A percentile compares a stretch with the other conserved stretches of the same genome.
Conservation (phyloP, 53 echinoderm and acorn worm genomes). For the Holothuria leucospilota region DNA sequence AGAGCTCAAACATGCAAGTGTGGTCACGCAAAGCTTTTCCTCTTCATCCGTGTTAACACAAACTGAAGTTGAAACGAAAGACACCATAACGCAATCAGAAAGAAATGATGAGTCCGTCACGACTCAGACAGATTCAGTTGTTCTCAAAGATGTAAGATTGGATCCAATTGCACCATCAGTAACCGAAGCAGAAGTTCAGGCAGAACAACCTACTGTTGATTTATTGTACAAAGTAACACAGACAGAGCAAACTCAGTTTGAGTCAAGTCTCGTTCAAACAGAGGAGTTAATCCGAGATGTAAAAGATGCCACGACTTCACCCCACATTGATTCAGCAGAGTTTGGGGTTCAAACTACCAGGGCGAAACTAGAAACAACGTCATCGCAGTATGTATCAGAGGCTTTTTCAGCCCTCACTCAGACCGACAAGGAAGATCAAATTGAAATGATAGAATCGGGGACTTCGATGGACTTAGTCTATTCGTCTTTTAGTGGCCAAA, state of each 20-base stretch:
- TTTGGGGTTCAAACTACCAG: background rate
- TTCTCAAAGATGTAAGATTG: background rate
- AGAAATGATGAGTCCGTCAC: background rate
- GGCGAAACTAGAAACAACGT: background rate
- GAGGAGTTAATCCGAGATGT: background rate
- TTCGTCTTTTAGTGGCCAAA: background rate
- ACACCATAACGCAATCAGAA: background rate
- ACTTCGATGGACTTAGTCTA: slow-evolving; percentile 15
- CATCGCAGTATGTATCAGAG: background rate
- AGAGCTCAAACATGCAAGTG: background rate
- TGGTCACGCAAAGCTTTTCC: background rate
- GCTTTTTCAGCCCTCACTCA: slow-evolving; percentile 10
- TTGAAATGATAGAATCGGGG: background rate
- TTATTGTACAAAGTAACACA: background rate
- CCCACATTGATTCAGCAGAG: background rate
- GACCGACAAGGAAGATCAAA: slow-evolving; percentile 11
- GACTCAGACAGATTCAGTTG: background rate
- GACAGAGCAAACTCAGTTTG: background rate
- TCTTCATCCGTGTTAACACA: background rate
- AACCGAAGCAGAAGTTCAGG: slow-evolving; percentile 2
- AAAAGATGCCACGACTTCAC: slow-evolving; percentile 18
- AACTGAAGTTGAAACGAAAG: background rate
- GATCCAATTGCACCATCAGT: slow-evolving; percentile 3
- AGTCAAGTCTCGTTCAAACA: background rate
- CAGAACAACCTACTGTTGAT: background rate